Evolutionary conservation across 2,888 invertebrate species (phyloP), one percentile per base, ranked within the genome.

Genomic region (Calameuta filiformis): DNA sequence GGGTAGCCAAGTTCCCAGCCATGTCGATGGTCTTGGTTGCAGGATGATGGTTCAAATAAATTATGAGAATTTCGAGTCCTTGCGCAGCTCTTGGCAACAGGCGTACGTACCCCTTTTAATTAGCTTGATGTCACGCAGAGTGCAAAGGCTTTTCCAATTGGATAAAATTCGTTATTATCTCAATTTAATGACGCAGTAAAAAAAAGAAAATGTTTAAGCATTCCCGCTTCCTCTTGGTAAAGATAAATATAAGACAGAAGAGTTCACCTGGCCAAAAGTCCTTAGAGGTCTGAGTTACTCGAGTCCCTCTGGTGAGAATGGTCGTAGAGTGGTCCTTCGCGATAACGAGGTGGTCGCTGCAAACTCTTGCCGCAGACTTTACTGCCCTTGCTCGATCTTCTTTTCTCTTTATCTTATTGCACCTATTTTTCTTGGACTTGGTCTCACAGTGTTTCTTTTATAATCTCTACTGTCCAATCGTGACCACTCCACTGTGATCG

Each of bases 91-190:
- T 56, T 56, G 23, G 23, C 9, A 33, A 79, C 82, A 83, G 82
- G 83, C 83, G 0, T 11, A 12, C 3, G 85, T 9, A 40, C 2
- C 23, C 15, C 6, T 56, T 56, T 23, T 83, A 87, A 86, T 86
- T 87, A 87, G 86, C 84, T 85, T 37, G 68, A 75, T 77, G 69
- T 77, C 15, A 40, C 31, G n/a, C 9, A 35, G 23, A 56, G 11
- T 37, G 40, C 12, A 30, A 30, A 71, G 9, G 30, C 9, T 12
- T 76, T 37, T 34, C 23, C 31, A 6, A 23, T 73, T 73, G 80
- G 78, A 77, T 81, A 79, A 85, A 87, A 87, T 87, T 86, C 83
- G 80, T 86, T 85, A 86, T 84, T 84, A 80, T 79, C 79, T 79
- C 56, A 23, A 56, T 56, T 56, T 56, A 56, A 56, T 56, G 56